phyloP scores from a whole-genome alignment of 2,797 vertebrate genomes.

The Clarias pachynema region DNA sequence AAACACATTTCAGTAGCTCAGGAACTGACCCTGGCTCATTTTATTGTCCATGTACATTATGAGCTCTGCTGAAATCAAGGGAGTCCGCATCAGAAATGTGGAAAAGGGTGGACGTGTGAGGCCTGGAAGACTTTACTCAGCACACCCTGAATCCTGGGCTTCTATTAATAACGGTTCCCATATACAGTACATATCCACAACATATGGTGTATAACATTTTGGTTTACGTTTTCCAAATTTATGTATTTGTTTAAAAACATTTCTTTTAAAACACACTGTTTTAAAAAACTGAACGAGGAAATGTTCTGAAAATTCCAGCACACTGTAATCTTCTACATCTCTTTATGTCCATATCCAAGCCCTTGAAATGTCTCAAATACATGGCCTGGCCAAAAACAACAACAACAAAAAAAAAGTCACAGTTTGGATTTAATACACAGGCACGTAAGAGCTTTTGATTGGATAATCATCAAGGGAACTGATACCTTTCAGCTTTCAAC shows the following conservation, averaged over 20 bases:
- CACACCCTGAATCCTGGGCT: not conserved
- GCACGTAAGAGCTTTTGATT: no score
- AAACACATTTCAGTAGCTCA: constrained; percentile 45
- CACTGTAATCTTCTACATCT: not conserved
- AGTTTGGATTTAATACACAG: no score
- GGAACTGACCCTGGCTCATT: constrained; percentile 51
- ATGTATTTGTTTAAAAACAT: constrained; percentile 8
- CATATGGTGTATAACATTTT: constrained; percentile 34
- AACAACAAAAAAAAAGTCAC: no score
- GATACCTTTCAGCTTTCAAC: no score
- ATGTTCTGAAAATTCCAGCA: not conserved
- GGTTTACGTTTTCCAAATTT: constrained; percentile 37
- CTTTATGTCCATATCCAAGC: not conserved
- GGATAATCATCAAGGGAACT: no score
- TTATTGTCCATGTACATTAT: constrained; percentile 49
- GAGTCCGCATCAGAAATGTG: constrained; percentile 32
- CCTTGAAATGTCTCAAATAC: not conserved
- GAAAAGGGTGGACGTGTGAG: constrained; percentile 17
- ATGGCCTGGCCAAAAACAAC: no score
- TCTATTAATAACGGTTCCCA: constrained; percentile 40
- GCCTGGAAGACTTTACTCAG: constrained; percentile 33
- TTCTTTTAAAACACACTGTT: no score
- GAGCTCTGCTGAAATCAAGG: constrained; percentile 35
- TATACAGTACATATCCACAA: constrained; percentile 44
- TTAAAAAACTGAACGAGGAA: not conserved